Evolutionary conservation across 2,888 invertebrate genomes (phyloP), one percentile per base, ranked within the genome.

Genomic region (Drosophila kuntzei): DNA sequence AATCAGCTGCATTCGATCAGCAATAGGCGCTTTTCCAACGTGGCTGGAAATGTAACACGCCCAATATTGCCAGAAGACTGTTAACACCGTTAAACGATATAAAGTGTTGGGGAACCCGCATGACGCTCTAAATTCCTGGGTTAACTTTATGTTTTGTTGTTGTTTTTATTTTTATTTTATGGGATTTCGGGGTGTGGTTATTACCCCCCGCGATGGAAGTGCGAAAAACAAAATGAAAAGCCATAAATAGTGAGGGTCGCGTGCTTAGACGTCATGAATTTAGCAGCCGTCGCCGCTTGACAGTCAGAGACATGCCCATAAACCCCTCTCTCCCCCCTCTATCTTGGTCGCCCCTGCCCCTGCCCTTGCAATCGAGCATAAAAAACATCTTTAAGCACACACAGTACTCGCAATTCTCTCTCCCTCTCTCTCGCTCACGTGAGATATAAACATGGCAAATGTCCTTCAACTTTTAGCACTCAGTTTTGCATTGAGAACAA

Each of bases 211-310:
- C 22, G 7, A 9, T 22, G 20, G 27, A 47, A 62, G 61, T 59
- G 66, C 66, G 57, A 59, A 71, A 68, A 77, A 67, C 65, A 78
- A 80, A 78, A 78, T 54, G 79, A 81, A 78, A 59, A 44, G 61
- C 51, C 39, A 63, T 85, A 89, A 85, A 89, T 58, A 74, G 43
- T 51, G 44, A 67, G 66, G 59, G 79, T 85, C 77, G 85, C 89
- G 89, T 85, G 85, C 58, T 82, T 58, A 67, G 71, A 79, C 64
- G 60, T 77, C 88, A 86, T 85, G 83, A 85, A 87, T 77, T 89
- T 84, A 58, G 71, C 49, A 72, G 36, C 58, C 70, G 57, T 69
- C 64, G 44, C 59, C 58, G 63, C 68, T 44, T 58, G 58, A 60
- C 71, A 65, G 34, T 22, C 59, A 39, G 18, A 55, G 61, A 62